These are phyloP conservation scores for Nannoperca obscura DNA, from an alignment of 2,797 vertebrate genomes.

Conservation along the genomic window DNA sequence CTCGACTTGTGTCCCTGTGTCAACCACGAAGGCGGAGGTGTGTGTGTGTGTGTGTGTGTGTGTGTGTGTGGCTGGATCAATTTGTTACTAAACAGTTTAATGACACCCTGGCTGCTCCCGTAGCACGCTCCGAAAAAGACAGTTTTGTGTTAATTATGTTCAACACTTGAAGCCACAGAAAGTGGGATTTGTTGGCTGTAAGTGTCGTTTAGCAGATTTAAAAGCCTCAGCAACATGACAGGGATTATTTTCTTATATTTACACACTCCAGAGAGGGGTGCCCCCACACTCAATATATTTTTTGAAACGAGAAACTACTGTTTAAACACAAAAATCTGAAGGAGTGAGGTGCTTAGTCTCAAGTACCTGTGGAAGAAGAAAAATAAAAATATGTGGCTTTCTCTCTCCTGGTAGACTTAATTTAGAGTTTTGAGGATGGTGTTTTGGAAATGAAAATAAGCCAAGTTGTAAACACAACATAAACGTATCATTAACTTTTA, in stretches of 20 bases:
- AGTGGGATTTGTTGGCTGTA: constrained; percentile 48
- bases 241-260: constrained; percentile 64
- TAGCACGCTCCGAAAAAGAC: constrained; percentile 31
- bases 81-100: constrained; percentile 70
- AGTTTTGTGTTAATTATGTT: constrained; percentile 57
- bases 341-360: background rate
- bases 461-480: too few relatives aligned
- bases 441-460: too few relatives aligned
- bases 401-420: too few relatives aligned
- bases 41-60: too few relatives aligned
- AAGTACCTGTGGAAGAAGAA: background rate
- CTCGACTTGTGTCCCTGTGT: background rate
- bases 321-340: constrained; percentile 18
- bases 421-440: background rate
- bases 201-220: constrained; percentile 64
- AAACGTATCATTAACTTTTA: too few relatives aligned
- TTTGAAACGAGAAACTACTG: constrained; percentile 44
- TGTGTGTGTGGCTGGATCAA: constrained; percentile 34
- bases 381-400: background rate
- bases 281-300: constrained; percentile 18
- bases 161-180: constrained; percentile 43
- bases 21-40: background rate
- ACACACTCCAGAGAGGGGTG: constrained; percentile 28
- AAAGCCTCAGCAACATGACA: constrained; percentile 35
- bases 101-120: constrained; percentile 43